Evolutionary conservation across 2,888 invertebrate genomes (phyloP).

Genomic region (Tipula helvola): DNA sequence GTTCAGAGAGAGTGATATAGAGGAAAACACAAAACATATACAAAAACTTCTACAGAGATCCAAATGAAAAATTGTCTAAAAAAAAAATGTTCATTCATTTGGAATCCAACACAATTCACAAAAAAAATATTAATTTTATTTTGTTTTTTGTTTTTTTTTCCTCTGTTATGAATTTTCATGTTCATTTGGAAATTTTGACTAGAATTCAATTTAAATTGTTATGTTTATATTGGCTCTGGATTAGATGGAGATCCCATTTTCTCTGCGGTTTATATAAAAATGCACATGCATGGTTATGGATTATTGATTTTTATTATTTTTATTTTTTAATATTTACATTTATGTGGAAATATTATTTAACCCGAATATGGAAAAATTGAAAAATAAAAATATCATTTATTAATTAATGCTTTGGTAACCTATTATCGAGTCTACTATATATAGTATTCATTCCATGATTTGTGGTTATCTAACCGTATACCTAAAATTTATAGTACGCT

Average conservation of each 20-base stretch:
- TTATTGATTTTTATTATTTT: neutral
- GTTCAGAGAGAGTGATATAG: neutral
- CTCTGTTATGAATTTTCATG: neutral
- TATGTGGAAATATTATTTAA: neutral
- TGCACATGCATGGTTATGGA: neutral
- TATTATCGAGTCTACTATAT: neutral
- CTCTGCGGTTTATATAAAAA: neutral
- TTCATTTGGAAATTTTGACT: neutral
- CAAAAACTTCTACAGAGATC: neutral
- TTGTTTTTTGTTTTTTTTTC: neutral
- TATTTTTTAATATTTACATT: neutral
- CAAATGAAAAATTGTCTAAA: neutral
- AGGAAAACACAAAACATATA: neutral
- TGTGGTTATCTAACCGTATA: neutral
- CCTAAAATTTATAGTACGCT: neutral
- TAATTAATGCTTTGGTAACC: neutral
- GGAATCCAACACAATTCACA: neutral
- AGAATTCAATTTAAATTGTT: slow-evolving; percentile 4
- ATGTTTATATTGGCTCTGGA: neutral
- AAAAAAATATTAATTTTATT: neutral
- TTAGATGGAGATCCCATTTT: neutral
- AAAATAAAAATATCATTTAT: neutral
- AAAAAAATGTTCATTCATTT: neutral
- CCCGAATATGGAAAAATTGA: neutral
- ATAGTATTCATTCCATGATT: neutral